A percentile compares a stretch with the other conserved stretches of the same genome.
Evolutionary conservation across 2,888 invertebrate genomes (phyloP).

Genomic region (Orthosia cruda): DNA sequence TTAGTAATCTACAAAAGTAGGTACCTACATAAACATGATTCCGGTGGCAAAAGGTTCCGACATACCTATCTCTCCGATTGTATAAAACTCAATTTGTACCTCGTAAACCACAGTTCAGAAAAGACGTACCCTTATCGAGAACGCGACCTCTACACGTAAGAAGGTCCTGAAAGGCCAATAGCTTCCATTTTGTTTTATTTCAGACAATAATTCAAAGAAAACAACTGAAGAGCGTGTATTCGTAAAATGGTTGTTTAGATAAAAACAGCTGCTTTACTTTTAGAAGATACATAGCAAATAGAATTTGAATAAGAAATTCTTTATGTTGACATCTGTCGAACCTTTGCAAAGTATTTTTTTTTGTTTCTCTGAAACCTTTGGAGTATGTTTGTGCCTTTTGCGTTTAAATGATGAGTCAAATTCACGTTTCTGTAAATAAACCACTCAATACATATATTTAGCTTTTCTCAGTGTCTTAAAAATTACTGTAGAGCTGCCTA

Average conservation of each 20-base stretch:
- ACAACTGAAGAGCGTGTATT: constrained; percentile 29
- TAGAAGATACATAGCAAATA: constrained; percentile 38
- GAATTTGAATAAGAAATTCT: constrained; percentile 46
- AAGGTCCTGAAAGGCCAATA: constrained; percentile 42
- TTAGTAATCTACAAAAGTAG: background rate
- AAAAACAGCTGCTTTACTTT: constrained; percentile 43
- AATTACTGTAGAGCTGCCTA: too few relatives aligned
- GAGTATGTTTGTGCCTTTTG: constrained; percentile 1
- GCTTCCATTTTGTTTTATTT: constrained; percentile 44
- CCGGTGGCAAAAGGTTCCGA: background rate
- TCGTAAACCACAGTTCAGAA: constrained; percentile 33
- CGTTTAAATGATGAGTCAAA: constrained; percentile 15
- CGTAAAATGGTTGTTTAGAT: constrained; percentile 19
- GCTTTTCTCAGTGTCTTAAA: background rate
- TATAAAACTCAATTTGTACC: constrained; percentile 54
- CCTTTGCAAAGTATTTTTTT: constrained; percentile 1
- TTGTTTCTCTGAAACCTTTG: background rate
- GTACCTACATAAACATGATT: background rate
- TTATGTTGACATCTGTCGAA: constrained; percentile 28
- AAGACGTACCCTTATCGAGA: constrained; percentile 12
- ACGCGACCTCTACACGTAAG: constrained; percentile 31
- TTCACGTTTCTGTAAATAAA: background rate
- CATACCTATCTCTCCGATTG: background rate
- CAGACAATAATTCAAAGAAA: constrained; percentile 53
- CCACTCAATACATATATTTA: background rate